A percentile compares a stretch with the other conserved stretches of the same genome.
Conservation (phyloP, 2,797 vertebrate species). For the Tadarida brasiliensis region DNA sequence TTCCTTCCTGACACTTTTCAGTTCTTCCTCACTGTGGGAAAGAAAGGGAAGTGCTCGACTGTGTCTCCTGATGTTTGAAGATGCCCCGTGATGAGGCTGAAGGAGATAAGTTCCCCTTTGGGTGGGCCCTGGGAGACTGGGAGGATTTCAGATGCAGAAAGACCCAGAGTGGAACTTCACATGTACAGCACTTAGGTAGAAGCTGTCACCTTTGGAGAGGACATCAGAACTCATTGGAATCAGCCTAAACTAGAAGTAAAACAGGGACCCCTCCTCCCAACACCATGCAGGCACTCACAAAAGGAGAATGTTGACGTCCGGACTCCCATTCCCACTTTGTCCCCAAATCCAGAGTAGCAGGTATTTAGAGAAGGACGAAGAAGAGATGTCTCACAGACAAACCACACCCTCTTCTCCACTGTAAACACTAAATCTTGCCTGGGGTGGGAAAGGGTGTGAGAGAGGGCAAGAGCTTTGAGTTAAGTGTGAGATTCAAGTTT, state of each 20-base stretch:
- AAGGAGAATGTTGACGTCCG: neutral
- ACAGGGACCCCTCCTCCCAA: neutral
- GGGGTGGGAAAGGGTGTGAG: neutral
- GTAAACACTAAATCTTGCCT: neutral
- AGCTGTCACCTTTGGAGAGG: too few relatives aligned
- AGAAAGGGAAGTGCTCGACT: neutral
- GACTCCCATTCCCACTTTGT: neutral
- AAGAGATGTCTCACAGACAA: neutral
- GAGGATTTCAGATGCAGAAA: neutral
- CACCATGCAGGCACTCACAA: neutral
- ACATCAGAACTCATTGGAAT: too few relatives aligned
- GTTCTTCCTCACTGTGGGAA: neutral
- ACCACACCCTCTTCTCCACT: accelerated
- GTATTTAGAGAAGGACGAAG: neutral
- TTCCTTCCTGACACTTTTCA: neutral
- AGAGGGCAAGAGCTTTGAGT: neutral
- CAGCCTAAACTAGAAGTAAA: neutral
- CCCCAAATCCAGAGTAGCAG: neutral
- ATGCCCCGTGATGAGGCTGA: neutral
- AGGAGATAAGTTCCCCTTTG: neutral
- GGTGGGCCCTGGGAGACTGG: neutral
- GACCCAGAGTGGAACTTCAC: neutral
- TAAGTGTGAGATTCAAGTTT: neutral
- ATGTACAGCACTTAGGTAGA: neutral
- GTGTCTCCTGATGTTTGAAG: neutral